Conservation (phyloP, 2,888 invertebrate species). For the Drosophila neotestacea region DNA sequence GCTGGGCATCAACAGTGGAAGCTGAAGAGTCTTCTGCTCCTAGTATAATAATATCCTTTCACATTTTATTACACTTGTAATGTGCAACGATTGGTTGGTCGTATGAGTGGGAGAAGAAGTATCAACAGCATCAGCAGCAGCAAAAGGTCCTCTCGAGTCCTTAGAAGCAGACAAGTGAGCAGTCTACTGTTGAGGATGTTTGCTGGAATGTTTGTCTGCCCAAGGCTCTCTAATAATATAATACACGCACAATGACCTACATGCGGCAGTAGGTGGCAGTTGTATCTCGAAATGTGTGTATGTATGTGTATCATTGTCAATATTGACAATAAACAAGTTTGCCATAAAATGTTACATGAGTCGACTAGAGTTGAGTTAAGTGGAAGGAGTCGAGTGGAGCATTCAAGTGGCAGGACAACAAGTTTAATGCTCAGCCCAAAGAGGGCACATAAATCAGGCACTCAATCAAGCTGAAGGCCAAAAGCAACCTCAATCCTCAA, state of each 20-base stretch:
- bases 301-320: constrained; percentile 68
- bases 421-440: constrained; percentile 32
- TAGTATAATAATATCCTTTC: constrained; percentile 73
- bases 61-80: constrained; percentile 80
- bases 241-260: constrained; percentile 52
- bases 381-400: constrained; percentile 30
- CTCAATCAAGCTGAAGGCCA: constrained; percentile 68
- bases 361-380: constrained; percentile 30
- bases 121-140: constrained; percentile 10
- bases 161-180: constrained; percentile 48
- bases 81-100: constrained; percentile 69
- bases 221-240: constrained; percentile 69
- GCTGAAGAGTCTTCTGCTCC: constrained; percentile 24
- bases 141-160: constrained; percentile 37
- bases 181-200: constrained; percentile 30
- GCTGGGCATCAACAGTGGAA: neutral
- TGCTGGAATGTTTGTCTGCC: constrained; percentile 37
- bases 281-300: constrained; percentile 24
- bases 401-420: constrained; percentile 39
- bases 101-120: constrained; percentile 11
- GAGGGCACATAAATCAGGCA: constrained; percentile 53
- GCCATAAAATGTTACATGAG: constrained; percentile 72
- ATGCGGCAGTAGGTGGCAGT: constrained; percentile 50
- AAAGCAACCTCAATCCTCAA: constrained; percentile 5
- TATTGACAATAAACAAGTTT: constrained; percentile 81